Evolutionary conservation across 2,113 vertebrate genomes (phyloP), one percentile per base, ranked within the genome.

Genomic region (Laticauda colubrina): DNA sequence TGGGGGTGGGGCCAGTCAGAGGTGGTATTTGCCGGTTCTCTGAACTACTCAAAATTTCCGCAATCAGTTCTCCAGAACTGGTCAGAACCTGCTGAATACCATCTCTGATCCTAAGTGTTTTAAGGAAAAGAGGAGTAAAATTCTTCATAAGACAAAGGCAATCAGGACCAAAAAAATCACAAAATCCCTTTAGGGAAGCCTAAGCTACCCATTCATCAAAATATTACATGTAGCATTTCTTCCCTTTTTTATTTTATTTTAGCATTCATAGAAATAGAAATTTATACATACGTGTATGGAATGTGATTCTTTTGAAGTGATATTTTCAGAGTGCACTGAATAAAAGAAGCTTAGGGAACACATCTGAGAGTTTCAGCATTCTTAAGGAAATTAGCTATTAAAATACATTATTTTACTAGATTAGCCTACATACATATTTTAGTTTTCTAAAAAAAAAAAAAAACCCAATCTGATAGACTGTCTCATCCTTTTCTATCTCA

Each of bases 311-410:
- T 54, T 89, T 48, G 29, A 8, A 89, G 86, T 26, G 54, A 85
- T 54, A 93, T 89, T 89, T 53, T 93, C 90, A 91, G 54, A 91
- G n/a, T 7, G 69, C 69, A 39, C 69, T 8, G 69, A 81, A 81
- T 81, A 81, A 81, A 21, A 34, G 69, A 39, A 81, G 34, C 34
- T 39, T 9, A 39, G 34, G 34, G 18, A 81, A 81, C 34, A 39
- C 39, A 39, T 81, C 69, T 81, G 69, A 81, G 34, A 81, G 69
- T 81, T 59, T 56, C 5, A 8, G 8, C 59, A 89, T 89, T 87
- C 89, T 91, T 4, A 87, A 93, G 91, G 51, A 89, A 89, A 81
- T 89, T 53, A 88, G 45, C 15, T 89, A 91, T 59, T 88, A 43
- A 55, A 89, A 88, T 59, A 20, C 57, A 43, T 51, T 85, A 59